Evolutionary conservation across 2,113 vertebrate genomes (phyloP).

Genomic region (Cyanoliseus patagonus): DNA sequence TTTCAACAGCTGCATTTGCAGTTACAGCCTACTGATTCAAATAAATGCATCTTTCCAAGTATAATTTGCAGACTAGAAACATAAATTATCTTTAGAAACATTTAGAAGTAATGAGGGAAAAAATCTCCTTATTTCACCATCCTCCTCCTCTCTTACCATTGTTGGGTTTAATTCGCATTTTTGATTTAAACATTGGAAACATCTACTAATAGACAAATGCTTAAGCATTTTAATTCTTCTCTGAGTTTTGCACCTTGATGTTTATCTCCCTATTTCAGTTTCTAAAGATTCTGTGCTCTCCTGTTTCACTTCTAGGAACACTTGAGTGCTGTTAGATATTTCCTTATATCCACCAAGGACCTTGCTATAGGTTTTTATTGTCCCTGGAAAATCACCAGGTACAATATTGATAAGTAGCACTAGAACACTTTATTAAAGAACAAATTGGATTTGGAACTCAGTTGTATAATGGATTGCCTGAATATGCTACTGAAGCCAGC

Average conservation of each 20-base stretch:
- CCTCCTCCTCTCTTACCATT: not conserved
- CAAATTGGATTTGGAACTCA: not conserved
- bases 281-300: not conserved
- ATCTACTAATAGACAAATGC: not conserved
- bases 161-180: not conserved
- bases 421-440: not conserved
- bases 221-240: not conserved
- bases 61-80: conserved; percentile 16
- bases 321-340: not conserved
- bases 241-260: not conserved
- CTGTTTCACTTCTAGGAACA: not conserved
- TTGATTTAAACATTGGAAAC: not conserved
- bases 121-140: not conserved
- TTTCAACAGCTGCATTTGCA: conserved; percentile 65
- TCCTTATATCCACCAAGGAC: not conserved
- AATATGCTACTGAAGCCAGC: not conserved
- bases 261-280: not conserved
- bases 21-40: conserved; percentile 48
- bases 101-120: not conserved
- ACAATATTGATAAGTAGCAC: not conserved
- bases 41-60: conserved; percentile 23
- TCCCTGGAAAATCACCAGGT: not conserved
- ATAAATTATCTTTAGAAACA: conserved; percentile 49
- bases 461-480: not conserved
- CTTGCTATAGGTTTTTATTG: not conserved